These are phyloP conservation scores for Tursiops truncatus DNA, from an alignment of 2,113 vertebrate genomes.

Conservation along the genomic window DNA sequence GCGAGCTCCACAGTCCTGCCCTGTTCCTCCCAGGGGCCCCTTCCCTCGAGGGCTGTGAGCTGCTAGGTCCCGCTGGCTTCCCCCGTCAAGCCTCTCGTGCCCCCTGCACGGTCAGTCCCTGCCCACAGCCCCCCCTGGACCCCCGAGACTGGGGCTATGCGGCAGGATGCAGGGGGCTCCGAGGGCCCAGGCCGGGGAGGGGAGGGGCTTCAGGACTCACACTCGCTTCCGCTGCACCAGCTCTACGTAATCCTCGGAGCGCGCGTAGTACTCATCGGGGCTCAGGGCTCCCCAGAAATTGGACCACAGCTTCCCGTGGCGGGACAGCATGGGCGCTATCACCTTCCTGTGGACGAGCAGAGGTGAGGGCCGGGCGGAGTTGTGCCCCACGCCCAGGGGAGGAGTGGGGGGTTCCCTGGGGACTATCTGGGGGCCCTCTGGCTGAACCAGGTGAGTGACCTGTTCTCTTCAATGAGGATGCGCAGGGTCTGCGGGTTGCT, in stretches of 20 bases:
- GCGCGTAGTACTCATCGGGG: conserved; percentile 85
- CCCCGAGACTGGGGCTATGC: neutral
- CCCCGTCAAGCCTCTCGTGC: neutral
- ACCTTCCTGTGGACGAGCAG: conserved; percentile 76
- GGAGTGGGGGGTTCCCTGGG: neutral
- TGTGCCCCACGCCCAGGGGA: neutral
- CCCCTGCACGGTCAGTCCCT: rapidly evolving
- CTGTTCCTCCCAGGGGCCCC: neutral
- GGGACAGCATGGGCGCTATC: conserved; percentile 87
- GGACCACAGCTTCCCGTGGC: conserved; percentile 88
- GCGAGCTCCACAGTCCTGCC: neutral
- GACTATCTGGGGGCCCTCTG: neutral
- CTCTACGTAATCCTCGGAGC: conserved; percentile 89
- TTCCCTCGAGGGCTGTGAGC: neutral
- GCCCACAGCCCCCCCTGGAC: neutral
- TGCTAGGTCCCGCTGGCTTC: no score
- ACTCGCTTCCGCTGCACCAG: conserved; percentile 87
- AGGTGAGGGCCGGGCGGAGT: neutral
- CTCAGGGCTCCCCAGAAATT: conserved; percentile 90
- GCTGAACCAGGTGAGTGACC: conserved; percentile 61
- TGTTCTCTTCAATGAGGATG: conserved; percentile 86
- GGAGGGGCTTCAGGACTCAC: conserved; percentile 75
- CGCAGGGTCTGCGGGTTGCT: conserved; percentile 82
- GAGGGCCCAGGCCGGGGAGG: neutral
- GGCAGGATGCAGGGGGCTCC: neutral